Percentiles rank a stretch among this genome's conserved stretches.
These are phyloP conservation scores for Corydoras sp. DNA, from an alignment of 2,113 vertebrate species.

Conservation along the genomic window DNA sequence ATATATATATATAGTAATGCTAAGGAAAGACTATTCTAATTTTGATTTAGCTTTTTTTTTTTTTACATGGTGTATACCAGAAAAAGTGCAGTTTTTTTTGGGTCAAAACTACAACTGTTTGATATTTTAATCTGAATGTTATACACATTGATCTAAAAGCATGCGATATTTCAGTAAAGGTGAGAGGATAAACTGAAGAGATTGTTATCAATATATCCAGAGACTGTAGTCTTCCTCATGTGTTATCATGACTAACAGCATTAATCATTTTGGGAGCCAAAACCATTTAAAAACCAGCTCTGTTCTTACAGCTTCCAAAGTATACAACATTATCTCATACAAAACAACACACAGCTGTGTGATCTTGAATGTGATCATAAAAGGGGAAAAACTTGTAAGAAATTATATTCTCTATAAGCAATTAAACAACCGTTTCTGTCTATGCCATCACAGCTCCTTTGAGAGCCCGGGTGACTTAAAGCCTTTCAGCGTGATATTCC, in stretches of 20 bases:
- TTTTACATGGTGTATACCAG: too few species aligned
- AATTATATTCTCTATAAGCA: slow-evolving; percentile 2
- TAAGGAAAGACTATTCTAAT: too few species aligned
- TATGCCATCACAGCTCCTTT: slow-evolving; percentile 14
- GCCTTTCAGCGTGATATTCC: slow-evolving; percentile 26
- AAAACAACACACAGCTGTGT: slow-evolving; percentile 38
- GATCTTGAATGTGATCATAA: slow-evolving; percentile 14
- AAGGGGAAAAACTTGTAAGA: slow-evolving; percentile 6
- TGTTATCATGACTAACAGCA: not conserved
- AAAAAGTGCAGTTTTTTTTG: too few species aligned
- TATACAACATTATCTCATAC: slow-evolving; percentile 29
- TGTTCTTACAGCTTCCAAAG: not conserved
- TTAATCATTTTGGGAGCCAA: slow-evolving; percentile 6
- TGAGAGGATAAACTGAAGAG: slow-evolving; percentile 13
- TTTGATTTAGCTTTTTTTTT: too few species aligned
- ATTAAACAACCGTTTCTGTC: slow-evolving; percentile 8
- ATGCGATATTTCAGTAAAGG: slow-evolving; percentile 5
- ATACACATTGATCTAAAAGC: not conserved
- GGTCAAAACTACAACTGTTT: too few species aligned
- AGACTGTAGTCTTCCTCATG: too few species aligned
- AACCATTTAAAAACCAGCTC: not conserved
- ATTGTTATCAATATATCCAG: not conserved
- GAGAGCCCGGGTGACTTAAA: slow-evolving; percentile 6
- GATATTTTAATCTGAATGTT: too few species aligned
- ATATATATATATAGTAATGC: too few species aligned